A percentile compares a stretch with the other conserved stretches of the same genome.
phyloP scores from a whole-genome alignment of 2,113 vertebrate genomes.

The Piaya cayana region DNA sequence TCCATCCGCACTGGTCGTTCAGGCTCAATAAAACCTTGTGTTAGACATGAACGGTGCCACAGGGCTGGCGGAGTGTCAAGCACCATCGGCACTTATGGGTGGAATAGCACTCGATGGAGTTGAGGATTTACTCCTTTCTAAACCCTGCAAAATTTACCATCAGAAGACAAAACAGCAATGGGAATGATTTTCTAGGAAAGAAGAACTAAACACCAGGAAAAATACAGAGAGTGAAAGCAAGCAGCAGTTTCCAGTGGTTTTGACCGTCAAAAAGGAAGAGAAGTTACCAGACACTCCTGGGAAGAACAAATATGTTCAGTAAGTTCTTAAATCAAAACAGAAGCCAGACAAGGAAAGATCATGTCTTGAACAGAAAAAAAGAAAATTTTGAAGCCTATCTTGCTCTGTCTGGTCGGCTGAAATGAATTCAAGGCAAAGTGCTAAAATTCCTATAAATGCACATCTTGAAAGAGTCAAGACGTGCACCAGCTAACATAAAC shows the following conservation, averaged over 20 bases:
- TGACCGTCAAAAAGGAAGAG: not conserved
- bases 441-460: not conserved
- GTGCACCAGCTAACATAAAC: not conserved
- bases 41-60: not conserved
- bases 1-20: not conserved
- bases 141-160: not conserved
- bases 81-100: not conserved
- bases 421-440: not conserved
- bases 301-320: accelerated
- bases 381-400: not conserved
- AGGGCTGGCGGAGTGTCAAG: not conserved
- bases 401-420: not conserved
- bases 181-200: not conserved
- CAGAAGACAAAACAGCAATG: not conserved
- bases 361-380: not conserved
- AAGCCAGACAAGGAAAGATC: not conserved
- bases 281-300: not conserved
- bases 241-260: not conserved
- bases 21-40: not conserved
- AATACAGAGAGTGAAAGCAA: not conserved
- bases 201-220: not conserved
- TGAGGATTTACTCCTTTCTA: not conserved
- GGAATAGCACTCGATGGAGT: not conserved
- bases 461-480: not conserved
- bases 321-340: not conserved